Percentiles rank a stretch among this genome's conserved stretches.
Evolutionary conservation across 1,140 invertebrate genomes (phyloP).

Genomic region (Caenorhabditis tropicalis): DNA sequence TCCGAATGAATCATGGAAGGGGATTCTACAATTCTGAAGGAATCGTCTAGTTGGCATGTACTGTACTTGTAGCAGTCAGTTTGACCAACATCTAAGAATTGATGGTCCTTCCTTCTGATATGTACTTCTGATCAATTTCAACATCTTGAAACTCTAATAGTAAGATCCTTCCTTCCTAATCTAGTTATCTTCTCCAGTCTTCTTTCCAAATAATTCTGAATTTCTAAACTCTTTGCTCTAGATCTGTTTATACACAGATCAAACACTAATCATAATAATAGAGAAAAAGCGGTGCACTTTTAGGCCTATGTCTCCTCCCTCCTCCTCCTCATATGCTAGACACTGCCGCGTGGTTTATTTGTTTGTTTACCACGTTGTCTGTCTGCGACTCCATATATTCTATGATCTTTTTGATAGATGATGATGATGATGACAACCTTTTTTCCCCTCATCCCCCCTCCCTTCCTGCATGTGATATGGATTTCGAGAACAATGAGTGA

Average conservation of each 20-base stretch:
- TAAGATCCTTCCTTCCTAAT: no score
- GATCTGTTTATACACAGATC: constrained; percentile 37
- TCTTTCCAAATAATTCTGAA: no score
- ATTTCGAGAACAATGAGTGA: constrained; percentile 28
- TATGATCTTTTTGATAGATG: not conserved
- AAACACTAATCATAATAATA: constrained; percentile 31
- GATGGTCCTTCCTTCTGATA: no score
- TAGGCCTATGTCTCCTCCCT: no score
- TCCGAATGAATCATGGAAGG: not conserved
- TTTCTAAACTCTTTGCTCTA: not conserved
- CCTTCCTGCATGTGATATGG: constrained; percentile 31
- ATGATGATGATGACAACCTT: constrained; percentile 2
- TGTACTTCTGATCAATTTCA: no score
- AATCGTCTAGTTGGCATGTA: no score
- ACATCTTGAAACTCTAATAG: no score
- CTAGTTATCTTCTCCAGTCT: no score
- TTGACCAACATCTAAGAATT: no score
- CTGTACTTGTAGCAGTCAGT: no score
- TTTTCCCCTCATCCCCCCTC: not conserved
- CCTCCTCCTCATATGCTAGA: not conserved
- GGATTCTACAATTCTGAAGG: no score
- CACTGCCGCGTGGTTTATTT: constrained; percentile 15
- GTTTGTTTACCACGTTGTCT: constrained; percentile 22
- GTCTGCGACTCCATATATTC: not conserved
- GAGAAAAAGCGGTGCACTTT: constrained; percentile 3